These are phyloP conservation scores for Calliphora vomitoria DNA, from an alignment of 2,888 invertebrate species.

Conservation along the genomic window DNA sequence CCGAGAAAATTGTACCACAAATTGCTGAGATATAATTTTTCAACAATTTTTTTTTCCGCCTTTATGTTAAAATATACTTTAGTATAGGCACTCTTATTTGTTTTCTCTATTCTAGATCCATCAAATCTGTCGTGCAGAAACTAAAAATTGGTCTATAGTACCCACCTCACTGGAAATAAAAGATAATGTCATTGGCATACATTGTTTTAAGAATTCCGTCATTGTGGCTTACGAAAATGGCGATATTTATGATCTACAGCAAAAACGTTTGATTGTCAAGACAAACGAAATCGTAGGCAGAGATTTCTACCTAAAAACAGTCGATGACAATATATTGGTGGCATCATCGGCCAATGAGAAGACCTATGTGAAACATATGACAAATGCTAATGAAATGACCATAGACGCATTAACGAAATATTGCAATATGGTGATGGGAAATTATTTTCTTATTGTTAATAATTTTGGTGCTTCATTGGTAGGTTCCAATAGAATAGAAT, in stretches of 20 bases:
- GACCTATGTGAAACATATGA: constrained; percentile 72
- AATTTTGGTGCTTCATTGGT: constrained; percentile 75
- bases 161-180: constrained; percentile 51
- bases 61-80: too few relatives aligned
- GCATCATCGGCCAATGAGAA: constrained; percentile 72
- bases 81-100: neutral
- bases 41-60: too few relatives aligned
- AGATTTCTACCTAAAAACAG: constrained; percentile 77
- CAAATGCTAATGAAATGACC: constrained; percentile 31
- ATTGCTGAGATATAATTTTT: too few relatives aligned
- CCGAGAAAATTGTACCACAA: too few relatives aligned
- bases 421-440: constrained; percentile 74
- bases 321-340: constrained; percentile 78
- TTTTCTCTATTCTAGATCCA: constrained; percentile 76
- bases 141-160: constrained; percentile 79
- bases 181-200: constrained; percentile 78
- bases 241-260: constrained; percentile 77
- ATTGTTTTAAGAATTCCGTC: constrained; percentile 75
- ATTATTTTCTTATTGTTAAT: constrained; percentile 78
- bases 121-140: constrained; percentile 77
- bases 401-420: constrained; percentile 73
- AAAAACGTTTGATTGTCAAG: constrained; percentile 71
- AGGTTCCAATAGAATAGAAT: constrained; percentile 61
- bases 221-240: constrained; percentile 81
- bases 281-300: constrained; percentile 18